Conservation (phyloP, 2,888 invertebrate species). For the Cephus nigrinus region DNA sequence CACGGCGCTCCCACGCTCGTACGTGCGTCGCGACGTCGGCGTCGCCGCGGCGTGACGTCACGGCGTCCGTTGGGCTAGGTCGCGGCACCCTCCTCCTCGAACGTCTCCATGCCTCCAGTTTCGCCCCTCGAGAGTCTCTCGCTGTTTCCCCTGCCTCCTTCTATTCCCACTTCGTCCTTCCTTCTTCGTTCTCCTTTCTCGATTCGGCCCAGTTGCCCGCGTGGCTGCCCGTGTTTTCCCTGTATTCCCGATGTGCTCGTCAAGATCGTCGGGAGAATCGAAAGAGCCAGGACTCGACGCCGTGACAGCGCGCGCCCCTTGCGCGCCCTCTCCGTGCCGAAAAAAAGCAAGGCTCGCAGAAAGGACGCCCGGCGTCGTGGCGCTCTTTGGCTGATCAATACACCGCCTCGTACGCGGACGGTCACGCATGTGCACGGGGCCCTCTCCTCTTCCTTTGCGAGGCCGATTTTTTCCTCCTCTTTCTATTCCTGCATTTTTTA, state of each 20-base stretch:
- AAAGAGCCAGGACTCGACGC: neutral
- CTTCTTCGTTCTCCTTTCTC: constrained; percentile 16
- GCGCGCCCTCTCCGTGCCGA: constrained; percentile 41
- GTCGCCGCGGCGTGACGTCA: constrained; percentile 48
- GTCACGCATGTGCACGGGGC: constrained; percentile 65
- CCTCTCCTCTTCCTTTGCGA: constrained; percentile 40
- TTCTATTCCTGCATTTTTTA: constrained; percentile 58
- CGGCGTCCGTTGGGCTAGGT: constrained; percentile 59
- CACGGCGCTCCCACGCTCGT: neutral
- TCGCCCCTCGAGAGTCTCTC: constrained; percentile 21
- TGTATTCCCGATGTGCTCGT: too few species aligned
- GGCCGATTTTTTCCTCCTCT: constrained; percentile 55
- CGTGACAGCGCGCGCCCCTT: constrained; percentile 1
- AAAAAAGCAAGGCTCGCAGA: constrained; percentile 65
- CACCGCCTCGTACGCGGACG: constrained; percentile 66
- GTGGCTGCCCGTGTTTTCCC: too few species aligned
- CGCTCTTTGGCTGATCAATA: constrained; percentile 67
- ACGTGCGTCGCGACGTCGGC: constrained; percentile 7
- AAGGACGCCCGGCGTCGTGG: constrained; percentile 66
- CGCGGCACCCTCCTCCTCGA: constrained; percentile 39
- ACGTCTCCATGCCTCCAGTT: constrained; percentile 27
- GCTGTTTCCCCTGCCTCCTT: neutral
- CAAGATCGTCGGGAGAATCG: too few species aligned
- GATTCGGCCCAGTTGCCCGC: constrained; percentile 4
- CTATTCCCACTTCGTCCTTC: neutral